Evolutionary conservation across 2,113 vertebrate genomes (phyloP).

Genomic region (Serilophus lunatus): DNA sequence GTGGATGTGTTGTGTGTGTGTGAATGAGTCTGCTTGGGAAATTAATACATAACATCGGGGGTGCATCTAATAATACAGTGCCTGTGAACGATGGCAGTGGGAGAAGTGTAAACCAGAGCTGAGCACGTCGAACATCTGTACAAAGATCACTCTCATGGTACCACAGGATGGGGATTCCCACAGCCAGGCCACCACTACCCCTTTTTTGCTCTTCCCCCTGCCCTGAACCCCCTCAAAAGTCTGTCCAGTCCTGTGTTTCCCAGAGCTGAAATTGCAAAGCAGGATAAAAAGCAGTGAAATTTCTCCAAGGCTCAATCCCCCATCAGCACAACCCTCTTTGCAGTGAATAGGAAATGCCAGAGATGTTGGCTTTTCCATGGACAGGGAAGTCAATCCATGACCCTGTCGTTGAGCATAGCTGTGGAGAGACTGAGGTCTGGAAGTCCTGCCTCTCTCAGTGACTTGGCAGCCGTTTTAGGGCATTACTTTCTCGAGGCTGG

Average conservation of each 20-base stretch:
- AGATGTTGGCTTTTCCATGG: neutral
- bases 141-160: neutral
- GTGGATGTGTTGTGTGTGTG: conserved; percentile 66
- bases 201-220: neutral
- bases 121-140: neutral
- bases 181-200: neutral
- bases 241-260: neutral
- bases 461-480: neutral
- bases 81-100: neutral
- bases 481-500: conserved; percentile 7
- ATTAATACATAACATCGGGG: conserved; percentile 34
- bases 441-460: neutral
- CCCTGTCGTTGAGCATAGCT: neutral
- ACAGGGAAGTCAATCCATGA: neutral
- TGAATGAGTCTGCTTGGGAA: conserved; percentile 64
- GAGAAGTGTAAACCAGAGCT: neutral
- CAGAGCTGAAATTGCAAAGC: neutral
- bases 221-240: neutral
- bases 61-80: neutral
- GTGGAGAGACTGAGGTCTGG: neutral
- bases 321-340: neutral
- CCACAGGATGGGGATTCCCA: neutral
- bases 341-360: neutral
- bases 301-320: neutral
- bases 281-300: neutral